Conservation (phyloP, 2,113 vertebrate species). For the Cromileptes altivelis region DNA sequence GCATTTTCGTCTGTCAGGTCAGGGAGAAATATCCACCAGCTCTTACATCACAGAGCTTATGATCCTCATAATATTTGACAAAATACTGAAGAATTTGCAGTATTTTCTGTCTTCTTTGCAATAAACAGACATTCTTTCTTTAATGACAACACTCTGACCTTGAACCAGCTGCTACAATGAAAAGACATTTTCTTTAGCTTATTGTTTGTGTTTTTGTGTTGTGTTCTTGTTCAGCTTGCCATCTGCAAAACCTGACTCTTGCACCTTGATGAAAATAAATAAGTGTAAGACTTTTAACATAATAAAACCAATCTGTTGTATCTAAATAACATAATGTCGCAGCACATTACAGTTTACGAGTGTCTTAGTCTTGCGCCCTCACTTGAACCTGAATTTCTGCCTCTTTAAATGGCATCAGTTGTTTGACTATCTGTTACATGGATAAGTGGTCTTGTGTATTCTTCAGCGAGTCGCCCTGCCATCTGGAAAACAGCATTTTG, state of each 20-base stretch:
- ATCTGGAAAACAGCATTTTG: conserved; percentile 53
- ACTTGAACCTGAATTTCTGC: neutral
- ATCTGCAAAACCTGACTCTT: conserved; percentile 28
- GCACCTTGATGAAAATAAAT: conserved; percentile 49
- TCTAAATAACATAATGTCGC: neutral
- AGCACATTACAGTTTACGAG: neutral
- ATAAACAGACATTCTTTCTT: neutral
- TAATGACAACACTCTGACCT: neutral
- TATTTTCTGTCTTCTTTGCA: neutral
- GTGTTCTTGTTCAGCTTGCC: conserved; percentile 46
- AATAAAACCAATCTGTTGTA: conserved; percentile 29
- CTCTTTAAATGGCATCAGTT: conserved; percentile 2
- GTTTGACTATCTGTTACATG: conserved; percentile 21
- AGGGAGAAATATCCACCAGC: neutral
- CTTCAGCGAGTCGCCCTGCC: conserved; percentile 28
- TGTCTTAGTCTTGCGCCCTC: neutral
- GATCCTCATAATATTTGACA: neutral
- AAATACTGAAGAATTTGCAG: neutral
- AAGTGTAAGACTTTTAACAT: conserved; percentile 28
- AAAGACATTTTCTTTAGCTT: neutral
- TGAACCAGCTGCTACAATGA: neutral
- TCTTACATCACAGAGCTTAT: neutral
- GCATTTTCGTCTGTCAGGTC: neutral
- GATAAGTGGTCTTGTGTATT: conserved; percentile 2
- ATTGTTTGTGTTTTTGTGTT: neutral